A percentile compares a stretch with the other conserved stretches of the same genome.
phyloP scores from a whole-genome alignment of 2,113 vertebrate species.

The Perca flavescens region DNA sequence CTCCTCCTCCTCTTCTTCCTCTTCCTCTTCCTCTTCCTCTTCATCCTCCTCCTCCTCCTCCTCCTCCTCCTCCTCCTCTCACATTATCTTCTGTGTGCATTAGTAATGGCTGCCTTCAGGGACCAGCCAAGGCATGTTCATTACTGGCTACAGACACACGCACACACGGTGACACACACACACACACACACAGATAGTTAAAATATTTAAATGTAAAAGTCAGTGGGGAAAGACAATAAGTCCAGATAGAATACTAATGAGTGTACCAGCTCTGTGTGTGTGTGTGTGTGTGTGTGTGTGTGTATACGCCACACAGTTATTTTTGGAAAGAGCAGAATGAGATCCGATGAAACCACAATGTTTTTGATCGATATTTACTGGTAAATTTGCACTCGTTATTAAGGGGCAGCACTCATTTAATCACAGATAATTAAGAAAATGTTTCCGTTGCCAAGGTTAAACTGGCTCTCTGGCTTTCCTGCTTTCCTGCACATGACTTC shows the following conservation, averaged over 20 bases:
- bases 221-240: slow-evolving; percentile 80
- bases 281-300: slow-evolving; percentile 24
- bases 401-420: background rate
- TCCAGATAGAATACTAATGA: slow-evolving; percentile 82
- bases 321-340: background rate
- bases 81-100: slow-evolving; percentile 49
- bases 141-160: slow-evolving; percentile 42
- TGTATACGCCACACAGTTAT: background rate
- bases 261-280: slow-evolving; percentile 41
- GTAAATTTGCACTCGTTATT: background rate
- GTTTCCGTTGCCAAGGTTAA: too few species aligned
- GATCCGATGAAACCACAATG: background rate
- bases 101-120: slow-evolving; percentile 69
- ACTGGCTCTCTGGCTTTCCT: too few species aligned
- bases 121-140: slow-evolving; percentile 67
- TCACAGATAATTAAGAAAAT: background rate
- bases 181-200: slow-evolving; percentile 62
- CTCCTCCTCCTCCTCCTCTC: slow-evolving; percentile 25
- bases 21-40: too few species aligned
- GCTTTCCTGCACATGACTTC: background rate
- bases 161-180: background rate
- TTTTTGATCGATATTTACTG: background rate
- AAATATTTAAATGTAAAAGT: slow-evolving; percentile 87
- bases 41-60: slow-evolving; percentile 35
- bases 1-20: slow-evolving; percentile 32